phyloP scores from a whole-genome alignment of 2,113 vertebrate species.

The Mugil cephalus region DNA sequence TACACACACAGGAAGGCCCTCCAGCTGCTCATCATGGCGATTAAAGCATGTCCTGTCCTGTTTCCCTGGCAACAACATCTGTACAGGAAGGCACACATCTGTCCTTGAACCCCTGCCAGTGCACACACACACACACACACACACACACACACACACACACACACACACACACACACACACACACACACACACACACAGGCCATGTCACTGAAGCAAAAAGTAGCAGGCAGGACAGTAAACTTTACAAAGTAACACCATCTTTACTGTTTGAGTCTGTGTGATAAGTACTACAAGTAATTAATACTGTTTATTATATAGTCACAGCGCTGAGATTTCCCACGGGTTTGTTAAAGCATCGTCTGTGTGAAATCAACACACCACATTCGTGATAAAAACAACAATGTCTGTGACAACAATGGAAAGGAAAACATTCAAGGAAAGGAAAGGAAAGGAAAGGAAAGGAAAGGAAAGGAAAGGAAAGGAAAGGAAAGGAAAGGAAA shows the following conservation, averaged over 20 bases:
- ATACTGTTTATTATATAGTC: not conserved
- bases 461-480: not conserved
- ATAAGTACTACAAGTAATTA: rapidly evolving
- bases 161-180: slow-evolving; percentile 5
- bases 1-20: slow-evolving; percentile 68
- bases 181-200: too few relatives aligned
- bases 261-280: too few relatives aligned
- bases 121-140: too few relatives aligned
- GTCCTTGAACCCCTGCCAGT: slow-evolving; percentile 36
- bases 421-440: too few relatives aligned
- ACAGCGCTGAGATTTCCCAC: slow-evolving; percentile 32
- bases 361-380: too few relatives aligned
- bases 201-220: too few relatives aligned
- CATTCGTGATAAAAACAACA: too few relatives aligned
- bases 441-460: not conserved
- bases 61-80: slow-evolving; percentile 84
- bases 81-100: slow-evolving; percentile 82
- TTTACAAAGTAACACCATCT: too few relatives aligned
- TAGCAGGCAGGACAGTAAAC: too few relatives aligned
- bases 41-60: slow-evolving; percentile 82
- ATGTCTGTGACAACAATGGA: too few relatives aligned
- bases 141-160: not conserved
- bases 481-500: not conserved
- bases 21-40: slow-evolving; percentile 78
- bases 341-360: slow-evolving; percentile 35